A percentile compares a stretch with the other conserved stretches of the same genome.
Conservation (phyloP, 2,113 vertebrate species). For the Leuciscus idus region DNA sequence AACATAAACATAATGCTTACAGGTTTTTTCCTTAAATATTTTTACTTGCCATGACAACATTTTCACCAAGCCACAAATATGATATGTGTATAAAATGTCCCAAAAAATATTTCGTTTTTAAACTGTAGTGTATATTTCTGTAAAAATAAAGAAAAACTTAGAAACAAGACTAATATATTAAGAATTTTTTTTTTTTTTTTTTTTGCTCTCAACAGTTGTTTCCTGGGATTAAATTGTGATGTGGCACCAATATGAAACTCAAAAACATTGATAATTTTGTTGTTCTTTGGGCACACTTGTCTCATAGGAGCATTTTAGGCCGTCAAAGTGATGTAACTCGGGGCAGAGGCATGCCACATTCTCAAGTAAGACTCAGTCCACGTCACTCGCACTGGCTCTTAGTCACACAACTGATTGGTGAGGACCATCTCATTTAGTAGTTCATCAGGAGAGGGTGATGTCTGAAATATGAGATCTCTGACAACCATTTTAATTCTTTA, state of each 20-base stretch:
- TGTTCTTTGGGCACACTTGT: not conserved
- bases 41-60: no score
- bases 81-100: no score
- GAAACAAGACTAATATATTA: not conserved
- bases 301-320: not conserved
- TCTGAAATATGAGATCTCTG: slow-evolving; percentile 25
- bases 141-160: not conserved
- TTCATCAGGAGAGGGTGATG: not conserved
- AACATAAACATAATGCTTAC: not conserved
- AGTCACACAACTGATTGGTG: not conserved
- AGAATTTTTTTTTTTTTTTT: fast-evolving
- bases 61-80: no score
- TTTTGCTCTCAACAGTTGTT: not conserved
- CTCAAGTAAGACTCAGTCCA: not conserved
- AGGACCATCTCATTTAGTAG: not conserved
- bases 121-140: not conserved
- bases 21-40: not conserved
- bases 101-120: no score
- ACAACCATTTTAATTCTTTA: slow-evolving; percentile 52
- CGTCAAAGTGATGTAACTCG: not conserved
- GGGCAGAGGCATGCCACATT: not conserved
- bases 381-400: not conserved
- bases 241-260: not conserved
- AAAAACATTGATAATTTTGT: not conserved
- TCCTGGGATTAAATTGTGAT: not conserved